Conservation (phyloP, 2,113 vertebrate species). For the Protobothrops mucrosquamatus region DNA sequence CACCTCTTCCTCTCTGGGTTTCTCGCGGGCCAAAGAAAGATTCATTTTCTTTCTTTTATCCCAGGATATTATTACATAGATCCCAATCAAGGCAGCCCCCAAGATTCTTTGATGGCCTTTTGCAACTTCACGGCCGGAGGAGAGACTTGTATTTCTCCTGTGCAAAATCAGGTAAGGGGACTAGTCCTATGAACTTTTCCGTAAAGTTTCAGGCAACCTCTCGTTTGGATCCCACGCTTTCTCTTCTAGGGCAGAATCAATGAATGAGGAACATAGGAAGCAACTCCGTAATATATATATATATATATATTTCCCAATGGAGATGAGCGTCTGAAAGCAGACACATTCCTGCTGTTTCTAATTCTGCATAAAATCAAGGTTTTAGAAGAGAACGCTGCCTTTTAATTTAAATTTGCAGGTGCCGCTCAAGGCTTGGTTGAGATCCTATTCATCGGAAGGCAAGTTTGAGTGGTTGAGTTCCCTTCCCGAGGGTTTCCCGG, state of each 20-base stretch:
- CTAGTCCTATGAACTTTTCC: neutral
- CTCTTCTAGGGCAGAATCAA: neutral
- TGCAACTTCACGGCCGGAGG: slow-evolving; percentile 82
- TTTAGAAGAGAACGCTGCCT: neutral
- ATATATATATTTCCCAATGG: too few relatives aligned
- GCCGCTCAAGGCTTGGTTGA: slow-evolving; percentile 81
- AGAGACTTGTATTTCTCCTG: slow-evolving; percentile 80
- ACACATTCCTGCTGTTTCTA: neutral
- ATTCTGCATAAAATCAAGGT: neutral
- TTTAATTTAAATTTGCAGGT: slow-evolving; percentile 62
- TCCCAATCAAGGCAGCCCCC: slow-evolving; percentile 86
- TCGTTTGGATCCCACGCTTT: neutral
- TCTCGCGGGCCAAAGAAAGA: neutral
- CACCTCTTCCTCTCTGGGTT: too few relatives aligned
- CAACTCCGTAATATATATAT: neutral
- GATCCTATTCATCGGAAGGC: slow-evolving; percentile 50
- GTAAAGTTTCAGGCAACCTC: neutral
- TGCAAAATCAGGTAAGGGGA: slow-evolving; percentile 73
- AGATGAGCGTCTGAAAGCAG: neutral
- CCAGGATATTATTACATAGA: slow-evolving; percentile 89
- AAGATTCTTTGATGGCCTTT: slow-evolving; percentile 78
- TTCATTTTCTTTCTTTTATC: neutral
- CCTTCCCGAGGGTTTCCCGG: slow-evolving; percentile 78
- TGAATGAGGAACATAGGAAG: neutral
- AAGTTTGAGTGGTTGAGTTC: slow-evolving; percentile 83